These are phyloP conservation scores for Entomyzon cyanotis DNA, from an alignment of 2,113 vertebrate species.

Conservation along the genomic window DNA sequence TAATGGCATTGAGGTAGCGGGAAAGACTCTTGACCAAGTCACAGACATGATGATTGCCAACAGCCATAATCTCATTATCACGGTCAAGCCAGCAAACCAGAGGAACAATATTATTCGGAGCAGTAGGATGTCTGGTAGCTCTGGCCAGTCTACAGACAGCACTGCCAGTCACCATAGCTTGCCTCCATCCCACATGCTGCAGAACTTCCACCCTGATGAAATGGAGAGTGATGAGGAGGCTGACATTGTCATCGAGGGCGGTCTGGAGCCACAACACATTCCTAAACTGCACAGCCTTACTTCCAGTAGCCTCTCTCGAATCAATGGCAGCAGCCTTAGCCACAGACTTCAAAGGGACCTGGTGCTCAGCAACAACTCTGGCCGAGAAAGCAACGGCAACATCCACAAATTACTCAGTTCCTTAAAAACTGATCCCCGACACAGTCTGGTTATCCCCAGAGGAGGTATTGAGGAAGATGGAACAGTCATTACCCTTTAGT, in stretches of 20 bases:
- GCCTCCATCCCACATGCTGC: slow-evolving; percentile 68
- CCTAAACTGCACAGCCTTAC: slow-evolving; percentile 75
- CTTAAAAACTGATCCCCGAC: slow-evolving; percentile 90
- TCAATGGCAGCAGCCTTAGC: slow-evolving; percentile 84
- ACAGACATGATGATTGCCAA: slow-evolving; percentile 99
- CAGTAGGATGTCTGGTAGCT: slow-evolving; percentile 89
- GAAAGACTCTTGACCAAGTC: slow-evolving; percentile 95
- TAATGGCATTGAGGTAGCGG: slow-evolving; percentile 97
- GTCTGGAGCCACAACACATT: slow-evolving; percentile 77
- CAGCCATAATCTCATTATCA: slow-evolving; percentile 97
- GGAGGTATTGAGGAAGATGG: slow-evolving; percentile 95
- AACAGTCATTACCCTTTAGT: slow-evolving; percentile 94
- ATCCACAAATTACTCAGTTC: slow-evolving; percentile 92
- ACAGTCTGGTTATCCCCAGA: slow-evolving; percentile 89
- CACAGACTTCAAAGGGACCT: slow-evolving; percentile 86
- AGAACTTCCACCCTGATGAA: slow-evolving; percentile 87
- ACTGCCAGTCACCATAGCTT: slow-evolving; percentile 83
- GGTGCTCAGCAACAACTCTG: slow-evolving; percentile 79
- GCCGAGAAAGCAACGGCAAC: slow-evolving; percentile 88
- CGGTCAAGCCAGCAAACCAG: slow-evolving; percentile 97
- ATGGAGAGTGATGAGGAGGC: slow-evolving; percentile 94
- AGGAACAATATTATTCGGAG: slow-evolving; percentile 93
- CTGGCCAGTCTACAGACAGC: slow-evolving; percentile 91
- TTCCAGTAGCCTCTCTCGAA: slow-evolving; percentile 78
- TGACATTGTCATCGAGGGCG: slow-evolving; percentile 92